These are phyloP conservation scores for Acanthopleura granulata DNA, from an alignment of 2,888 invertebrate species.

Conservation along the genomic window DNA sequence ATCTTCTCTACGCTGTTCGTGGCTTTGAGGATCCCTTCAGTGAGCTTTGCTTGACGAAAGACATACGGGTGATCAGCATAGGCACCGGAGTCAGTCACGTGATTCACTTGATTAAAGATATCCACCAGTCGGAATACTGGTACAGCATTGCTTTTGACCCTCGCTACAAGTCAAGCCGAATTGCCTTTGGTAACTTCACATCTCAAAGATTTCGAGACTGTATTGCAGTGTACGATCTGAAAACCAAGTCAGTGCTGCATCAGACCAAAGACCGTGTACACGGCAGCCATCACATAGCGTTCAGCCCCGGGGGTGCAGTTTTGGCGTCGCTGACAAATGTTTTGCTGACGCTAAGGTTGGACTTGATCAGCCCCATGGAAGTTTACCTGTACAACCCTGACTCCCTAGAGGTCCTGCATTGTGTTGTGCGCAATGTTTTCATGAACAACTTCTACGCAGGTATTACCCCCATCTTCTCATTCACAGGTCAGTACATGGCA, in stretches of 20 bases:
- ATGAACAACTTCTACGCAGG: slow-evolving; percentile 31
- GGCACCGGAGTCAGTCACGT: slow-evolving; percentile 25
- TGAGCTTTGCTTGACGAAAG: slow-evolving; percentile 29
- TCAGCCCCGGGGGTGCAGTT: slow-evolving; percentile 27
- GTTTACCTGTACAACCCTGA: slow-evolving; percentile 29
- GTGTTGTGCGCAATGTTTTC: slow-evolving; percentile 22
- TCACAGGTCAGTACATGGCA: slow-evolving; percentile 31
- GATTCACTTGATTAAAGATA: slow-evolving; percentile 27
- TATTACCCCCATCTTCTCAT: slow-evolving; percentile 30
- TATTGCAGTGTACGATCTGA: slow-evolving; percentile 27
- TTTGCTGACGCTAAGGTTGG: slow-evolving; percentile 26
- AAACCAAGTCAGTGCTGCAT: slow-evolving; percentile 18
- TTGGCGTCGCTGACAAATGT: slow-evolving; percentile 29
- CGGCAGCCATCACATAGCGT: slow-evolving; percentile 29
- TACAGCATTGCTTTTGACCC: slow-evolving; percentile 33
- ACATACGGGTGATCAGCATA: slow-evolving; percentile 29
- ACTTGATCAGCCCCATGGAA: slow-evolving; percentile 29
- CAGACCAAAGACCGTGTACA: slow-evolving; percentile 22
- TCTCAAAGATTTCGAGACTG: slow-evolving; percentile 23
- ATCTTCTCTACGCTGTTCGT: slow-evolving; percentile 29
- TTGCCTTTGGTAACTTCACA: slow-evolving; percentile 32
- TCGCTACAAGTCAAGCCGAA: slow-evolving; percentile 20
- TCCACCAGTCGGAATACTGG: slow-evolving; percentile 28
- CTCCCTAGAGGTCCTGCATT: slow-evolving; percentile 25
- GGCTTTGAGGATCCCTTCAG: slow-evolving; percentile 31